A percentile compares a stretch with the other conserved stretches of the same genome.
Evolutionary conservation across 2,888 invertebrate genomes (phyloP).

Genomic region (Melanchra persicariae): DNA sequence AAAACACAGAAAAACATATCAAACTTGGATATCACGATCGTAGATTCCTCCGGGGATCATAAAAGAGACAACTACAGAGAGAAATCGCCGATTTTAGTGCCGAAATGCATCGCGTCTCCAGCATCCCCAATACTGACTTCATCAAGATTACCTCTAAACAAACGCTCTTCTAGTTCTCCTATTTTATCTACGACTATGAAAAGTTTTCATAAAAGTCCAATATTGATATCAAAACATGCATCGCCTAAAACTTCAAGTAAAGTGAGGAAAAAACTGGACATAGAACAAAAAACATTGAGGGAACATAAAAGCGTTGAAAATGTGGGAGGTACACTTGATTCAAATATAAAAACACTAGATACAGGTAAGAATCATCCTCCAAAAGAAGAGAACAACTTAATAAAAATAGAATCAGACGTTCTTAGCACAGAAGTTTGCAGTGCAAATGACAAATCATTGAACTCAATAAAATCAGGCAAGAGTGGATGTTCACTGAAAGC

Average conservation of each 20-base stretch:
- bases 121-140: constrained; percentile 71
- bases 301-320: background rate
- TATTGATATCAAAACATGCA: constrained; percentile 71
- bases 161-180: constrained; percentile 73
- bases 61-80: constrained; percentile 48
- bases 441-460: background rate
- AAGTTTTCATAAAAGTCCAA: constrained; percentile 75
- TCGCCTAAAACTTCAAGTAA: constrained; percentile 69
- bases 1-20: constrained; percentile 75
- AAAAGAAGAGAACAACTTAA: background rate
- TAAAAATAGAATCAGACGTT: background rate
- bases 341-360: constrained; percentile 14
- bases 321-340: background rate
- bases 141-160: constrained; percentile 50
- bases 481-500: constrained; percentile 40
- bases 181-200: constrained; percentile 62
- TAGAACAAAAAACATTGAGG: constrained; percentile 22
- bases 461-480: constrained; percentile 18
- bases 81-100: constrained; percentile 71
- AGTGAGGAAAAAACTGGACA: constrained; percentile 76
- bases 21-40: constrained; percentile 78
- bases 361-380: background rate
- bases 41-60: constrained; percentile 65
- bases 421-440: background rate
- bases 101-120: constrained; percentile 42